A percentile compares a stretch with the other conserved stretches of the same genome.
Conservation (phyloP, 2,113 vertebrate species). For the Myiagra hebetior region DNA sequence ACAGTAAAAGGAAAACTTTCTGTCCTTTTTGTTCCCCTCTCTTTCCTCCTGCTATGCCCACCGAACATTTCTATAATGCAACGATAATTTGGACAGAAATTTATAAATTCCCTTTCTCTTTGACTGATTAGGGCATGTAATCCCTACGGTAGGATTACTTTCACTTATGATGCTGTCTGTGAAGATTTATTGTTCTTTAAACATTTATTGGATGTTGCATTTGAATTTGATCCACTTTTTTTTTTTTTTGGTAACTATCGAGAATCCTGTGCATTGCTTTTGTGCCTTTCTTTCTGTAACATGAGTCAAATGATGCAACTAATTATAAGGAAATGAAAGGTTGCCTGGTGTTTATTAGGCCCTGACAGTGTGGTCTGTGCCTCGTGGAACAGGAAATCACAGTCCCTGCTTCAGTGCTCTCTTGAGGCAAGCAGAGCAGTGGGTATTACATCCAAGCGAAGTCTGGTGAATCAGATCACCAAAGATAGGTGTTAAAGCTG, state of each 20-base stretch:
- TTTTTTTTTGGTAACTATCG: not conserved
- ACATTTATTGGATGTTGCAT: not conserved
- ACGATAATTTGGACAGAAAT: not conserved
- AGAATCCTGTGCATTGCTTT: not conserved
- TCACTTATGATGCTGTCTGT: not conserved
- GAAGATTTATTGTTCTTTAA: not conserved
- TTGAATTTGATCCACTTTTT: not conserved
- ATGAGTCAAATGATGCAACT: conserved; percentile 9
- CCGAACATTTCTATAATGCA: not conserved
- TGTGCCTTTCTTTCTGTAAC: not conserved
- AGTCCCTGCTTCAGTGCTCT: not conserved
- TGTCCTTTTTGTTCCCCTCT: not conserved
- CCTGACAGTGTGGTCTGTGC: not conserved
- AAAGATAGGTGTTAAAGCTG: not conserved
- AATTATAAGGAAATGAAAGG: conserved; percentile 26
- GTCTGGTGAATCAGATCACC: not conserved
- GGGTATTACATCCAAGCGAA: not conserved
- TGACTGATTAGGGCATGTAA: not conserved
- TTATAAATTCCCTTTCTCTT: not conserved
- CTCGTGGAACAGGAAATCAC: conserved; percentile 15
- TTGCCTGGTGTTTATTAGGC: not conserved
- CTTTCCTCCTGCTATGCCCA: not conserved
- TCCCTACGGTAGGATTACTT: not conserved
- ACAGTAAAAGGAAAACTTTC: not conserved
- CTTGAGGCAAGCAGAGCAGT: not conserved